phyloP scores from a whole-genome alignment of 1,140 invertebrate species.

The Micrasema minimum region DNA sequence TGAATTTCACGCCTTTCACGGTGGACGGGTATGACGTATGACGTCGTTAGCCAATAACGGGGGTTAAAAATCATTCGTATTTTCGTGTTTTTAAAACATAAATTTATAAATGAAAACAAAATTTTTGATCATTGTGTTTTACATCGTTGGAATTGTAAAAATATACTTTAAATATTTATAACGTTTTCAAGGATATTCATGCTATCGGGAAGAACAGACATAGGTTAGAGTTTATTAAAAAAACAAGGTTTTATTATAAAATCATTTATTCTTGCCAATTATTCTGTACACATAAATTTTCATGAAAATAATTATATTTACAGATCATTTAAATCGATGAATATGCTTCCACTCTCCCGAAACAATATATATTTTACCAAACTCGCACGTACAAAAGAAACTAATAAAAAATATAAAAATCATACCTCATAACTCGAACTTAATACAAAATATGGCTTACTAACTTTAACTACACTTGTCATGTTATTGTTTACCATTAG shows the following conservation, averaged over 20 bases:
- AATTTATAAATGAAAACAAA: too few relatives aligned
- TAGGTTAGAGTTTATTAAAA: too few relatives aligned
- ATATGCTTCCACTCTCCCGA: conserved; percentile 37
- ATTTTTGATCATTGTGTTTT: too few relatives aligned
- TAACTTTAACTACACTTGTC: conserved; percentile 46
- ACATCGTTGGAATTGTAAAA: too few relatives aligned
- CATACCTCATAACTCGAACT: conserved; percentile 35
- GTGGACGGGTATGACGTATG: too few relatives aligned
- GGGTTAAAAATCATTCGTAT: too few relatives aligned
- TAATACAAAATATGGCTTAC: conserved; percentile 51
- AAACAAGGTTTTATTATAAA: conserved; percentile 53
- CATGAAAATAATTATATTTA: conserved; percentile 51
- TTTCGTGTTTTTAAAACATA: too few relatives aligned
- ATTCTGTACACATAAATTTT: conserved; percentile 54
- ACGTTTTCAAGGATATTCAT: too few relatives aligned
- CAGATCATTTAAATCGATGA: conserved; percentile 48
- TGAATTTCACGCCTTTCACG: too few relatives aligned
- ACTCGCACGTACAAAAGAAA: conserved; percentile 40
- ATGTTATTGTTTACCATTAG: conserved; percentile 43
- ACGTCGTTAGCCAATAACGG: too few relatives aligned
- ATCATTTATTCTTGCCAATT: conserved; percentile 54
- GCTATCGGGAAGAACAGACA: too few relatives aligned
- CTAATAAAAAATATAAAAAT: conserved; percentile 48
- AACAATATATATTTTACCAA: conserved; percentile 42
- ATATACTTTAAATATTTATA: too few relatives aligned